Percentiles rank a stretch among this genome's conserved stretches.
These are phyloP conservation scores for Drosophila histrio DNA, from an alignment of 2,888 invertebrate species.

Conservation along the genomic window DNA sequence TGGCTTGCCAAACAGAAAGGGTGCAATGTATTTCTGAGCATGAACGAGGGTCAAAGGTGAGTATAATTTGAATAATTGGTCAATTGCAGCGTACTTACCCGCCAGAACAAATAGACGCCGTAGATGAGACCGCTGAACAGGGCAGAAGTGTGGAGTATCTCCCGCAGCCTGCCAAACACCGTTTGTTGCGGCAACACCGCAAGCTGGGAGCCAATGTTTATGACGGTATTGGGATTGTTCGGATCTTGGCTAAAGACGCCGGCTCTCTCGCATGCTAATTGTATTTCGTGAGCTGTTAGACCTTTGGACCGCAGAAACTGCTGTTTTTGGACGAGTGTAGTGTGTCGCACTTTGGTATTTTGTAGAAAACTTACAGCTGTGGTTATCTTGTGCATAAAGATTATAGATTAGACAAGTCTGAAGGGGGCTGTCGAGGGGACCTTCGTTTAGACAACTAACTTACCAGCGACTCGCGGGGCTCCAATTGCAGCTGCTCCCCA, in stretches of 20 bases:
- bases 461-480: conserved; percentile 83
- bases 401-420: conserved; percentile 66
- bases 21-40: conserved; percentile 87
- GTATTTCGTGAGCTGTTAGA: conserved; percentile 90
- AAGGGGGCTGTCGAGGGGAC: not conserved
- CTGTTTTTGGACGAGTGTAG: conserved; percentile 91
- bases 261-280: conserved; percentile 89
- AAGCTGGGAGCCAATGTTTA: conserved; percentile 81
- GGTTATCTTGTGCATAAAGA: conserved; percentile 86
- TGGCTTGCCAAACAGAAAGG: conserved; percentile 88
- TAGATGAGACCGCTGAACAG: conserved; percentile 92
- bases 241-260: conserved; percentile 82
- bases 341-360: conserved; percentile 92
- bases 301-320: conserved; percentile 92
- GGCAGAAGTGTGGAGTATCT: conserved; percentile 89
- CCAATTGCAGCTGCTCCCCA: conserved; percentile 18
- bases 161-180: conserved; percentile 86
- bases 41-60: not conserved
- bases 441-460: conserved; percentile 38
- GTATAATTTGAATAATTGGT: not conserved
- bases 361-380: conserved; percentile 94
- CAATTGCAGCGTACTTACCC: conserved; percentile 85
- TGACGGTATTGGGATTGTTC: conserved; percentile 81
- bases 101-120: conserved; percentile 92
- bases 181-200: conserved; percentile 77